These are phyloP conservation scores for Pterocles orientalis DNA, from an alignment of 2,113 vertebrate genomes.

Conservation along the genomic window DNA sequence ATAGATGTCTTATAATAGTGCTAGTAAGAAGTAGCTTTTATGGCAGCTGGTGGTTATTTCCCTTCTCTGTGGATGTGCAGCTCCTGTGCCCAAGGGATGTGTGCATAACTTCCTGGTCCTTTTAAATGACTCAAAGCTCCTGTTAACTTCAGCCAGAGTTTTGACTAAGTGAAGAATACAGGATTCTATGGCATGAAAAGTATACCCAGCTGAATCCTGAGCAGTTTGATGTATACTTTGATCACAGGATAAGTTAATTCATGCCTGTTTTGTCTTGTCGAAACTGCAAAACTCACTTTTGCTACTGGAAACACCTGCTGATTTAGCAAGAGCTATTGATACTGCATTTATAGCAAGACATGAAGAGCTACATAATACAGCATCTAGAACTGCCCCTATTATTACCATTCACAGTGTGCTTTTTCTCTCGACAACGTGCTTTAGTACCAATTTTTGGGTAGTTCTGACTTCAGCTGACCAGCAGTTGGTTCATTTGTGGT, in stretches of 20 bases:
- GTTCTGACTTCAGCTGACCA: not conserved
- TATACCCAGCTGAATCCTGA: not conserved
- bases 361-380: constrained; percentile 1
- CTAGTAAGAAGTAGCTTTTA: not conserved
- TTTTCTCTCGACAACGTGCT: not conserved
- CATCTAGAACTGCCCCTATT: constrained; percentile 19
- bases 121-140: not conserved
- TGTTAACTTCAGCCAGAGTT: not conserved
- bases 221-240: not conserved
- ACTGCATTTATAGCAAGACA: not conserved
- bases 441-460: not conserved
- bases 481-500: not conserved
- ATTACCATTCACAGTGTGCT: not conserved
- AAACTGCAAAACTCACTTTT: not conserved
- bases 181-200: not conserved
- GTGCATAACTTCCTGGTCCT: not conserved
- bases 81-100: not conserved
- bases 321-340: not conserved
- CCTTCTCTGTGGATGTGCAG: not conserved
- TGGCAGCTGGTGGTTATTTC: not conserved
- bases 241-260: not conserved
- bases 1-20: not conserved
- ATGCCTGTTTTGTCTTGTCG: not conserved
- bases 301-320: constrained; percentile 21
- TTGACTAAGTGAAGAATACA: not conserved